phyloP scores from a whole-genome alignment of 2,888 invertebrate genomes.

The Ormyrus rosae region DNA sequence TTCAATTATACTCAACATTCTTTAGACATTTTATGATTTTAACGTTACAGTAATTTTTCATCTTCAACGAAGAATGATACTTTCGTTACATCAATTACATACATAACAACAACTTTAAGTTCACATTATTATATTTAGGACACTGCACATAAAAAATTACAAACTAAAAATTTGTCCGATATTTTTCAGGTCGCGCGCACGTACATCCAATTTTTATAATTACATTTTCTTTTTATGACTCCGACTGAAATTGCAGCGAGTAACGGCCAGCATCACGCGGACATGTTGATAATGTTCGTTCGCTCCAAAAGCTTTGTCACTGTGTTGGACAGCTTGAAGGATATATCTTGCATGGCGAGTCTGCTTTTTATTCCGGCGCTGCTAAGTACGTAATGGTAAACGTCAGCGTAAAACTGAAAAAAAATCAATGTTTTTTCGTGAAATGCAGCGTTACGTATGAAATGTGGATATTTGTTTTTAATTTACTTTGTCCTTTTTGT shows the following conservation, averaged over 20 bases:
- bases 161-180: no score
- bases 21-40: background rate
- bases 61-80: background rate
- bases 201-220: background rate
- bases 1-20: conserved; percentile 1
- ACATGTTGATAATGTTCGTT: conserved; percentile 81
- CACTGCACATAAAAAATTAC: no score
- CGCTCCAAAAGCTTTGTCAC: conserved; percentile 80
- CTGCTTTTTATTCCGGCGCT: conserved; percentile 81
- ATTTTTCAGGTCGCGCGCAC: no score
- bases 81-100: no score
- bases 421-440: background rate
- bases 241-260: background rate
- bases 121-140: no score
- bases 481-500: conserved; percentile 57
- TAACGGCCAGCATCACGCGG: conserved; percentile 72
- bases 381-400: conserved; percentile 83
- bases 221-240: background rate
- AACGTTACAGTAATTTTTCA: conserved; percentile 1
- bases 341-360: conserved; percentile 78
- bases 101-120: no score
- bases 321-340: conserved; percentile 80
- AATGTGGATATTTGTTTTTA: background rate
- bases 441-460: no score
- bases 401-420: conserved; percentile 84